phyloP scores from a whole-genome alignment of 2,113 vertebrate species.

The Tenrec ecaudatus region DNA sequence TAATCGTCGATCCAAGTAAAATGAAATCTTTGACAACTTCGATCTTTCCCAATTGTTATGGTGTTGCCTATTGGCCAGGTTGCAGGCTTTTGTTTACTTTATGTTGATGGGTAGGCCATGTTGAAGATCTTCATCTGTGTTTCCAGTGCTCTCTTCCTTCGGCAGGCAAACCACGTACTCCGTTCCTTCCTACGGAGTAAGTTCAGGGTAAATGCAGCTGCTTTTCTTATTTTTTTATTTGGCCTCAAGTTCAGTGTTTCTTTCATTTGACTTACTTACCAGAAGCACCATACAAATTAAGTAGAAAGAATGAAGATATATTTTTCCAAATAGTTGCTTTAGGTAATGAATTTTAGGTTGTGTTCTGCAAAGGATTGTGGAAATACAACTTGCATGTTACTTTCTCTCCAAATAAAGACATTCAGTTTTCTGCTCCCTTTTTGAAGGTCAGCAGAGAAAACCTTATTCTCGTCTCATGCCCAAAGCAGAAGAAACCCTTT shows the following conservation, averaged over 20 bases:
- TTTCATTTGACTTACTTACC: slow-evolving; percentile 18
- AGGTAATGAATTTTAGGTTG: not conserved
- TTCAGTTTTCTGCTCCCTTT: not conserved
- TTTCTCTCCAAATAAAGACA: not conserved
- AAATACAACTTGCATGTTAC: not conserved
- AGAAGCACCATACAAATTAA: not conserved
- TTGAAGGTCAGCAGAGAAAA: not conserved
- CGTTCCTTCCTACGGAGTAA: too few species aligned
- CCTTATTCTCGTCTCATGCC: not conserved
- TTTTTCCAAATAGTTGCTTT: slow-evolving; percentile 31
- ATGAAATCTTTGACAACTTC: too few species aligned
- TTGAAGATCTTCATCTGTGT: too few species aligned
- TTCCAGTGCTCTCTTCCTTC: too few species aligned
- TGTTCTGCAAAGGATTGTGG: slow-evolving; percentile 22
- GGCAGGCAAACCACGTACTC: not conserved
- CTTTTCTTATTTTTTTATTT: not conserved
- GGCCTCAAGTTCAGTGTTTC: not conserved
- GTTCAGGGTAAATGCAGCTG: not conserved
- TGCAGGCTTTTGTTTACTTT: too few species aligned
- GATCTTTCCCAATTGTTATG: too few species aligned
- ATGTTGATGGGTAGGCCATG: too few species aligned
- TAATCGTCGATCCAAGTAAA: too few species aligned
- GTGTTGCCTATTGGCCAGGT: too few species aligned
- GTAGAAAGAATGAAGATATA: not conserved
- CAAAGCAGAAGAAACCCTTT: not conserved